Evolutionary conservation across 2,797 vertebrate species (phyloP).

Genomic region (Stomatorhinus walkeri): DNA sequence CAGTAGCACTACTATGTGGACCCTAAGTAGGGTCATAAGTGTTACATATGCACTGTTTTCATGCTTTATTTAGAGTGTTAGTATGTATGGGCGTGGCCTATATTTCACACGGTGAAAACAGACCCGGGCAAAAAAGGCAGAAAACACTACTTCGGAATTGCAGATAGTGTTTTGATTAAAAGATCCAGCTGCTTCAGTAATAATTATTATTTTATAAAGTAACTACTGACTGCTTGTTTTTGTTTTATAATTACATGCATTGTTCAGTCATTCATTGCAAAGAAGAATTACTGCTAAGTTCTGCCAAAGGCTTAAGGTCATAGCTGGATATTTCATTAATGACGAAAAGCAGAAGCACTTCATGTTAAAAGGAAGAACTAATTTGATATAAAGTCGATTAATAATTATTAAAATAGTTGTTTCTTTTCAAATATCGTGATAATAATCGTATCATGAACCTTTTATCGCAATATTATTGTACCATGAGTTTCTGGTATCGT

Average conservation of each 20-base stretch:
- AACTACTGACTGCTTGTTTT: not conserved
- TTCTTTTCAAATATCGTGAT: not conserved
- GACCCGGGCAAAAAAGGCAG: too few relatives aligned
- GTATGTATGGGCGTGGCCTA: too few relatives aligned
- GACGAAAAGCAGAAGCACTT: too few relatives aligned
- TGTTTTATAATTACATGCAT: not conserved
- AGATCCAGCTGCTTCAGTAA: not conserved
- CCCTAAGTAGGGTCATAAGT: too few relatives aligned
- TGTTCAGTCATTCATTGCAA: not conserved
- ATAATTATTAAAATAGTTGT: not conserved
- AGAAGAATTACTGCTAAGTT: not conserved
- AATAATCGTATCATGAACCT: not conserved
- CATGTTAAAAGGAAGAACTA: not conserved
- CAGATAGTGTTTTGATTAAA: not conserved
- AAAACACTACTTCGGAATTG: too few relatives aligned
- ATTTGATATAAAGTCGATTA: not conserved
- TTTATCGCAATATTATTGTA: not conserved
- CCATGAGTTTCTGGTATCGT: not conserved
- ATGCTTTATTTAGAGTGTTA: too few relatives aligned
- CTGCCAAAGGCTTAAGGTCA: not conserved
- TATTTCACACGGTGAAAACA: too few relatives aligned
- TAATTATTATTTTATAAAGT: not conserved
- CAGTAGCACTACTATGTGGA: too few relatives aligned
- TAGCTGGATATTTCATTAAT: not conserved
- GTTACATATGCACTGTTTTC: too few relatives aligned